These are phyloP conservation scores for Spondyliosoma cantharus DNA, from an alignment of 2,797 vertebrate genomes.

Conservation along the genomic window DNA sequence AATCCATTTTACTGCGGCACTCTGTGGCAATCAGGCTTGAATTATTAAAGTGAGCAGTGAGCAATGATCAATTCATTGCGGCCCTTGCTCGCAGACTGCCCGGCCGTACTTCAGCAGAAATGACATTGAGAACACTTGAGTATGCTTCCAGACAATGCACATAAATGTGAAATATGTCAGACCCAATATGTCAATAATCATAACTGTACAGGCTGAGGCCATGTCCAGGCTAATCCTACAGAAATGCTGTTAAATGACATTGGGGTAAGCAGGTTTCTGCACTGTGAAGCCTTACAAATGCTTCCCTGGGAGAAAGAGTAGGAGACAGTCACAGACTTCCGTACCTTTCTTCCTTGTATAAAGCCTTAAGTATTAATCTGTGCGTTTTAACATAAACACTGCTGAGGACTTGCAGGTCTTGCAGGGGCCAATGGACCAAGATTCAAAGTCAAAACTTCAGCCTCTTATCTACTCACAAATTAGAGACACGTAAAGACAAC, in stretches of 20 bases:
- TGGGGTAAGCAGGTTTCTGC: constrained; percentile 51
- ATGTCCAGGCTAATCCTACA: constrained; percentile 78
- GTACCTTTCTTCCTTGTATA: constrained; percentile 29
- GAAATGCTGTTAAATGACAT: constrained; percentile 74
- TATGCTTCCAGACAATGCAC: constrained; percentile 84
- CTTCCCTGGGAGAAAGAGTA: constrained; percentile 36
- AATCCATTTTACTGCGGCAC: constrained; percentile 87
- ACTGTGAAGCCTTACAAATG: constrained; percentile 48
- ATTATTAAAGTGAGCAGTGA: constrained; percentile 88
- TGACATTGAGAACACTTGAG: constrained; percentile 84
- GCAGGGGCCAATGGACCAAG: constrained; percentile 35
- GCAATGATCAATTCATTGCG: constrained; percentile 86
- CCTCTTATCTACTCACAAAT: constrained; percentile 46
- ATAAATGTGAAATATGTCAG: constrained; percentile 85
- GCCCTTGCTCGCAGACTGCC: constrained; percentile 72
- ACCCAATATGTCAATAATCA: constrained; percentile 84
- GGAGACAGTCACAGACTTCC: constrained; percentile 33
- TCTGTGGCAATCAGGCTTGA: constrained; percentile 86
- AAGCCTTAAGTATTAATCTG: constrained; percentile 44
- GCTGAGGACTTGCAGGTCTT: constrained; percentile 17
- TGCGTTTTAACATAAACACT: constrained; percentile 51
- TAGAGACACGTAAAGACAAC: constrained; percentile 50
- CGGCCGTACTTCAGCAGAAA: constrained; percentile 80
- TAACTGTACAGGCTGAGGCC: constrained; percentile 81
- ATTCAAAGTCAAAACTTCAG: constrained; percentile 60